Base-by-base conservation (phyloP, 2,888 invertebrate genomes). In the Eupithecia vulgata region DNA sequence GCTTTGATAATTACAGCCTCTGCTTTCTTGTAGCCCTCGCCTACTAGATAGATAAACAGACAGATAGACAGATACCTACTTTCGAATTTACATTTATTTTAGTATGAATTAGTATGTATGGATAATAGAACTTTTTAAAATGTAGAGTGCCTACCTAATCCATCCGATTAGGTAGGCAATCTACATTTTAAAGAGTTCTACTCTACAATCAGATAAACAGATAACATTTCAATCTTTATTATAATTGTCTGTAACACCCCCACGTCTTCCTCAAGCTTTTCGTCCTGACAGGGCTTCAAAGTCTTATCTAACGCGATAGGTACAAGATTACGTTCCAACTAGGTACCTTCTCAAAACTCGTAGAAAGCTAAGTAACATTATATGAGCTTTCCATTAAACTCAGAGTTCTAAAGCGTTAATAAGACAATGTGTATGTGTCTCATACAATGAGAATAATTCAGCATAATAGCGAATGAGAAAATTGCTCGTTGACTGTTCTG, bases 381-480 rank as follows among this genome's bases (percentile, higher is more conserved):
- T 66, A 76, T 67, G 71, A 78, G 78, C 80, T 81, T 81, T 82
- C 79, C 79, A 82, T 83, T 83, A 75, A 81, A 74, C 74, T 61
- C 74, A 74, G 79, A 62, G 84, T 83, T 84, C 82, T 81, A 82
- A 81, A 82, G 81, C 81, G 79, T 81, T 85, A 86, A 85, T 87
- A 88, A 85, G 86, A 86, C 86, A 85, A 82, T 88, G 87, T 88
- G 88, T 88, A 88, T 89, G 88, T 90, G 85, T 88, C 83, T 81
- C 83, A 80, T 87, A 92, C 93, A 93, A 93, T 92, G 90, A 85
- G 85, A 85, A 91, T 91, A 91, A 92, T 91, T 88, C 88, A 82
- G 88, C 85, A 91, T 91, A 92, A 92, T 91, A 83, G 89, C 25
- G 91, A 93, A 92, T 91, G 91, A 88, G 90, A 92, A 92, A 92